Conservation (phyloP, 2,888 invertebrate genomes). For the Tenodera sinensis region DNA sequence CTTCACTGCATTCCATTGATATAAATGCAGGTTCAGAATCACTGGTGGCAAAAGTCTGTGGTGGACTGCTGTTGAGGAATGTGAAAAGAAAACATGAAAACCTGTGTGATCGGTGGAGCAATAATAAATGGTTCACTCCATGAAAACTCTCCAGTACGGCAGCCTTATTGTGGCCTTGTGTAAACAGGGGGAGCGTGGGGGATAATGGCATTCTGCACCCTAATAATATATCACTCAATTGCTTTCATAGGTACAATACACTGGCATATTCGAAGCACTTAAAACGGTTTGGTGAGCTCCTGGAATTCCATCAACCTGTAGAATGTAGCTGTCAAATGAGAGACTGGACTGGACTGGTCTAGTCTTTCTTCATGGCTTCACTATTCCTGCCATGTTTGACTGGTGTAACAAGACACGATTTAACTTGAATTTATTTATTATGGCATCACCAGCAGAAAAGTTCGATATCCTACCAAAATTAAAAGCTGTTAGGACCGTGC, state of each 20-base stretch:
- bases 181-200: not conserved
- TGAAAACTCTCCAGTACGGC: no score
- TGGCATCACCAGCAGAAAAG: no score
- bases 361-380: not conserved
- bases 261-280: not conserved
- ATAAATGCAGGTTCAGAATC: no score
- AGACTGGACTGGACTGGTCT: not conserved
- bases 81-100: not conserved
- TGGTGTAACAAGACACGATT: no score
- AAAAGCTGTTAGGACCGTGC: no score
- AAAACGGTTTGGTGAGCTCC: not conserved
- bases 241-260: not conserved
- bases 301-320: not conserved
- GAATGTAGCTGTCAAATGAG: not conserved
- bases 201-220: not conserved
- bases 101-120: not conserved
- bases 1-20: no score
- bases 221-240: not conserved
- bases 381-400: no score
- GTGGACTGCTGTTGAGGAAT: not conserved
- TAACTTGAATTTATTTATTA: no score
- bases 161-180: not conserved
- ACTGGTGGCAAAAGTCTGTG: no score
- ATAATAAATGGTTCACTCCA: not conserved
- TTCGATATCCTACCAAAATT: no score